phyloP scores from a whole-genome alignment of 2,888 invertebrate species.

The Pecten maximus region DNA sequence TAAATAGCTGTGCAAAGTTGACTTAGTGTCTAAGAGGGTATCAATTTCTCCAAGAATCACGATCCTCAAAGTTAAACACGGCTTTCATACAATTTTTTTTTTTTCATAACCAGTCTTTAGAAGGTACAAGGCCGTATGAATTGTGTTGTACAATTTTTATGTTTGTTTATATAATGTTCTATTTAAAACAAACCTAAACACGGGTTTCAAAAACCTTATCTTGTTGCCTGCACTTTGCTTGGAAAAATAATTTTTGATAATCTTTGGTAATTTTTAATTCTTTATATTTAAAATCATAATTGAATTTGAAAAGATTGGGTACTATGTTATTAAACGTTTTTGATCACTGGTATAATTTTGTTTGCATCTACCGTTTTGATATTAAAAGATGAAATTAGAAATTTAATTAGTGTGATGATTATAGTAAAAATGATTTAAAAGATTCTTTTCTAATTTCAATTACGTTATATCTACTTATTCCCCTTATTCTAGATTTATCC shows the following conservation, averaged over 20 bases:
- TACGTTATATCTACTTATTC: background rate
- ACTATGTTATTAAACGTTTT: background rate
- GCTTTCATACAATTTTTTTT: background rate
- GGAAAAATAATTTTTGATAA: background rate
- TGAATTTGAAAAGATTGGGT: too few relatives aligned
- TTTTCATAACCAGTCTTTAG: background rate
- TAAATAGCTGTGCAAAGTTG: constrained; percentile 32
- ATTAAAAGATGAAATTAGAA: background rate
- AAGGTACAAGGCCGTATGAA: background rate
- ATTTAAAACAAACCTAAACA: background rate
- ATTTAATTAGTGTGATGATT: background rate
- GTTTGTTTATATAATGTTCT: constrained; percentile 15
- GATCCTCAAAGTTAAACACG: background rate
- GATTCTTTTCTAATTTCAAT: background rate
- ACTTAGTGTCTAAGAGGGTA: constrained; percentile 30
- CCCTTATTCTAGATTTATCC: background rate
- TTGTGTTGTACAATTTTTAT: background rate
- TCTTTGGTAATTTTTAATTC: background rate
- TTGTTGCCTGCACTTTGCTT: background rate
- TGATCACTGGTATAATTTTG: background rate
- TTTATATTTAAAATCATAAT: too few relatives aligned
- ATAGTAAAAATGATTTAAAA: background rate
- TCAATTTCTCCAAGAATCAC: background rate
- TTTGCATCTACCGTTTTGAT: background rate
- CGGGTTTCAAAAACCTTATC: background rate